A percentile compares a stretch with the other conserved stretches of the same genome.
Evolutionary conservation across 2,797 vertebrate species (phyloP).

Genomic region (Platalea minor): DNA sequence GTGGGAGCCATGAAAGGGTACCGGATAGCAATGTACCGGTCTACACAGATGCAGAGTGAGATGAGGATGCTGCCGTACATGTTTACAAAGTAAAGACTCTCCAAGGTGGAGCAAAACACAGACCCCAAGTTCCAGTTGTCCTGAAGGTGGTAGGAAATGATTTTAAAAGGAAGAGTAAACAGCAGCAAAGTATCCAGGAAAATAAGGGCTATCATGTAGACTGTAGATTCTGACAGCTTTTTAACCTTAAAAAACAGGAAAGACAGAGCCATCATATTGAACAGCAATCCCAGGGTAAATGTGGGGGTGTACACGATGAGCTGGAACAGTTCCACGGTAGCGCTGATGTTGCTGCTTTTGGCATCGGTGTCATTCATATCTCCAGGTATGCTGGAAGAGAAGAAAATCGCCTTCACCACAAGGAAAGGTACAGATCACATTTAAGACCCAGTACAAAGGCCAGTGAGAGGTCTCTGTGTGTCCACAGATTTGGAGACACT

Average conservation of each 20-base stretch:
- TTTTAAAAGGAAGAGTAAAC: conserved; percentile 79
- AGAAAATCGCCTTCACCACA: not conserved
- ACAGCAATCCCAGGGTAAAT: conserved; percentile 67
- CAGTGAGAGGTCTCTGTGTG: not conserved
- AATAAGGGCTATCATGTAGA: conserved; percentile 74
- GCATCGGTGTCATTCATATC: not conserved
- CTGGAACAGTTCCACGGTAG: conserved; percentile 45
- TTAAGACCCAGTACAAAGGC: not conserved
- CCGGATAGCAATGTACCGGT: conserved; percentile 68
- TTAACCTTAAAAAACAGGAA: conserved; percentile 67
- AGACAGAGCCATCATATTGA: conserved; percentile 72
- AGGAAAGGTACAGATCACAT: not conserved
- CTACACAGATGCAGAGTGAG: conserved; percentile 71
- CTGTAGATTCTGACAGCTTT: conserved; percentile 69
- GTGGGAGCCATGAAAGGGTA: conserved; percentile 55
- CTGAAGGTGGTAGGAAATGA: conserved; percentile 56
- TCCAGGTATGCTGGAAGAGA: conserved; percentile 16
- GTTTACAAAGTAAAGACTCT: conserved; percentile 78
- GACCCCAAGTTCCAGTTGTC: conserved; percentile 43
- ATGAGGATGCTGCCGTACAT: conserved; percentile 79
- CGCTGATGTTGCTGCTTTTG: not conserved
- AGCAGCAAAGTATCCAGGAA: conserved; percentile 76
- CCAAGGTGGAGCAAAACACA: conserved; percentile 71
- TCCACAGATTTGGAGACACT: not conserved
- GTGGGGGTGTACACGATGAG: conserved; percentile 68